phyloP scores from a whole-genome alignment of 2,797 vertebrate genomes.

The Merluccius polli region DNA sequence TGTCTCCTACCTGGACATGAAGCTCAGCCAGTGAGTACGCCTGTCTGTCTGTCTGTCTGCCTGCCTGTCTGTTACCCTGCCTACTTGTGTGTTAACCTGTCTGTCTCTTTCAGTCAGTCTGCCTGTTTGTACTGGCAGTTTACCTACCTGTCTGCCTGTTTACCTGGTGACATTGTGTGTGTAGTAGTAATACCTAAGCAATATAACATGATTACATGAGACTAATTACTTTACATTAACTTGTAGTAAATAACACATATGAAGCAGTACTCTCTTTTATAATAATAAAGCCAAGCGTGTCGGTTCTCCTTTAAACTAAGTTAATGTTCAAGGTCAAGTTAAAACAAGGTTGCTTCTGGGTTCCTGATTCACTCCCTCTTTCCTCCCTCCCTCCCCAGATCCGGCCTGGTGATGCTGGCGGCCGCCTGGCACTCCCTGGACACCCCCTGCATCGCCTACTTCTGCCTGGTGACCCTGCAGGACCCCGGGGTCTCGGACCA shows the following conservation, averaged over 20 bases:
- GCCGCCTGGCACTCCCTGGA: conserved; percentile 89
- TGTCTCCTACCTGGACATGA: conserved; percentile 85
- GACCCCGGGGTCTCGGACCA: conserved; percentile 80
- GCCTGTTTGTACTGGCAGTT: neutral
- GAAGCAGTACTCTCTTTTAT: neutral
- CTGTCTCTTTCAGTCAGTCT: neutral
- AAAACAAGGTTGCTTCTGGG: neutral
- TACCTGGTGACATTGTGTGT: neutral
- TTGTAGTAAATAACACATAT: neutral
- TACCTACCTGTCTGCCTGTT: no score
- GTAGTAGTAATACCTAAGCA: neutral
- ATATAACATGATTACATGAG: neutral
- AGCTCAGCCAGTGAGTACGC: conserved; percentile 83
- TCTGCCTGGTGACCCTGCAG: conserved; percentile 84
- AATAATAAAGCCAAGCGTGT: neutral
- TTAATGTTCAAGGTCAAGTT: neutral
- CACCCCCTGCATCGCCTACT: conserved; percentile 84
- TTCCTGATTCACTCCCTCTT: neutral
- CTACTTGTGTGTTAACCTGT: neutral
- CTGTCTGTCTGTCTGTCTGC: neutral
- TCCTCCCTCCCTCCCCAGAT: conserved; percentile 59
- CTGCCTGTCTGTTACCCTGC: neutral
- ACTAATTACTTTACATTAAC: neutral
- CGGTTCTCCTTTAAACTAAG: neutral
- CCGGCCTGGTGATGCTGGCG: conserved; percentile 86